These are phyloP conservation scores for Corythornis cristatus DNA, from an alignment of 2,113 vertebrate species.

Conservation along the genomic window DNA sequence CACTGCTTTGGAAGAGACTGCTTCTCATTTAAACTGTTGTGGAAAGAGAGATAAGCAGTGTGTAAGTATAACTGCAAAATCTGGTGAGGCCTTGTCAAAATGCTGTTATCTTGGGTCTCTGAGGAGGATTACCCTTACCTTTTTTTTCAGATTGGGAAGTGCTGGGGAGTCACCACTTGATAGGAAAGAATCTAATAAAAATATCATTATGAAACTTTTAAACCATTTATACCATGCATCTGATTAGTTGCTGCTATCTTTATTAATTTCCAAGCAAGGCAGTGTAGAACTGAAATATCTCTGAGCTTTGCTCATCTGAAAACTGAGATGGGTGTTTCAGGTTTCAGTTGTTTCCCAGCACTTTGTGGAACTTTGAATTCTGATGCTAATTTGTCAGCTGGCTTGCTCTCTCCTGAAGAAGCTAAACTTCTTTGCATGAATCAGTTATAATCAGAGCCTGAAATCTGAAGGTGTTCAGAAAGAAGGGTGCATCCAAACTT, in stretches of 20 bases:
- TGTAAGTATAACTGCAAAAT: background rate
- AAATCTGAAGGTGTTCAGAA: background rate
- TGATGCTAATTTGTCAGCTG: background rate
- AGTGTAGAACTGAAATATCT: background rate
- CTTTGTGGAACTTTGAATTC: background rate
- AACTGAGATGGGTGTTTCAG: background rate
- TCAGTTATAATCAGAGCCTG: background rate
- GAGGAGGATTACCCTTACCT: background rate
- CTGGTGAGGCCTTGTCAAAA: background rate
- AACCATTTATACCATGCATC: background rate
- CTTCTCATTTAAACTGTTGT: background rate
- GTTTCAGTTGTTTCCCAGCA: background rate
- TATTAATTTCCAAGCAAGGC: background rate
- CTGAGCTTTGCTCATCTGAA: background rate
- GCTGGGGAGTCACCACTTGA: background rate
- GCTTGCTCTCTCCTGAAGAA: background rate
- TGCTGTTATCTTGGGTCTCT: background rate
- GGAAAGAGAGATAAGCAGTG: background rate
- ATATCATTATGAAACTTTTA: fast-evolving
- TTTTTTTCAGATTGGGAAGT: background rate
- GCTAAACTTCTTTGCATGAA: background rate
- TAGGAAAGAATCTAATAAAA: background rate
- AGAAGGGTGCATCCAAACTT: background rate
- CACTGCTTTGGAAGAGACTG: background rate
- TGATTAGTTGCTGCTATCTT: background rate